Base-by-base conservation (phyloP, 2,797 vertebrate genomes). In the Myiotriccus ornatus region DNA sequence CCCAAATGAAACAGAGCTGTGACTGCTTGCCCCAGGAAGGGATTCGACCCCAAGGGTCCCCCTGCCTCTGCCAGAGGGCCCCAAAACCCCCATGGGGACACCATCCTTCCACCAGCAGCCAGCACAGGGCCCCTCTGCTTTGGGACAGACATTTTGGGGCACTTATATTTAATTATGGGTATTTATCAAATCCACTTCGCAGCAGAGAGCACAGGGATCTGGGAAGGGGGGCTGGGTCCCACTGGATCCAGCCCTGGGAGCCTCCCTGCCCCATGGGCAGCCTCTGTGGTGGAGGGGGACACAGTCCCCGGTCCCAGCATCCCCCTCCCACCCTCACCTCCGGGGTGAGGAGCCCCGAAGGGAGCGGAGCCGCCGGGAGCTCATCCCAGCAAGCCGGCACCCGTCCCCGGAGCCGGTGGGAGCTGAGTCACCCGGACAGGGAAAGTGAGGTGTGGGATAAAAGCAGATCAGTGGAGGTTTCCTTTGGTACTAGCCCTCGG, bases 211-310 rank as follows among this genome's bases (percentile, higher is more conserved):
- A 34, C n/a, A 17, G 35, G 4, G 18, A 11, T 12, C 16, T 47
- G n/a, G 5, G 24, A 57, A 37, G 2, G 25, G 68, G 15, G 0
- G 5, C 7, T 0, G 7, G 3, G 4, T 27, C 20, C 28, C 20
- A 68, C 12, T 1, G 14, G 13, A 25, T 12, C 39, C 65, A 68
- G 7, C 80, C 28, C n/a, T 4, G 41, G 27, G 46, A 50, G 5
- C 39, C 10, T 23, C 35, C 11, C 2, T 4, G 23, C 23, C 28
- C 14, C 78, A 12, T 0, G 1, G 9, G 37, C 24, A 27, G 10
- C 50, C 4, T 27, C 43, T 7, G 20, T 2, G 4, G 11, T 0
- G 3, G 5, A 0, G 25, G 4, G 6, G 12, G 9, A 14, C 0
- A 0, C 59, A 81, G 6, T 34, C 57, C 52, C 56, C 69, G 44